Base-by-base conservation (phyloP, 2,797 vertebrate species). In the Sebastes hubbsi region DNA sequence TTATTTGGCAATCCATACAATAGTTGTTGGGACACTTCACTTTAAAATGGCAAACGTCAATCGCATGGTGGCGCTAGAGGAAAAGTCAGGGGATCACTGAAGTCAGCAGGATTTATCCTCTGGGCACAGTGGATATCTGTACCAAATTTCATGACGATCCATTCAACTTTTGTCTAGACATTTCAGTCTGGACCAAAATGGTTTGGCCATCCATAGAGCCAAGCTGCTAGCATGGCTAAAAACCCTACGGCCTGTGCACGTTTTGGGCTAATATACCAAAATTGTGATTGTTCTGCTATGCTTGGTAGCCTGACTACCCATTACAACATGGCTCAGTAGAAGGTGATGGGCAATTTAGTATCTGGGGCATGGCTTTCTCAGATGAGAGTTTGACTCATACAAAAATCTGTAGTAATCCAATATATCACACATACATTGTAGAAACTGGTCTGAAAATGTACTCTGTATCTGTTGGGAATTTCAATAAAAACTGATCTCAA, bases 251-350 rank as follows among this genome's bases (percentile, higher is more conserved):
- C 49, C 36, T 42, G 12, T 32, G n/a, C 24, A 64, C 52, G 12
- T 46, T 14, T 42, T 25, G 13, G 46, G 46, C 46, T 22, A 56
- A 64, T 16, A 68, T 10, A 18, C 9, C 11, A 24, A 24, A 7
- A 18, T 2, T 36, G 25, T 27, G 49, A 16, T n/a, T 55, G 10
- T 22, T 75, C 11, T 42, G 68, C 52, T 27, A 6, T 20, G 16
- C 13, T 6, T 34, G 6, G 25, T 54, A 77, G 65, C 62, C 73
- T 36, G 56, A 82, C 64, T 5, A 72, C 8, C 63, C 67, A 79
- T 80, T 64, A 62, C 38, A 83, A 67, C 83, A 75, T 81, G 79
- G 76, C 83, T 85, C 78, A 77, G 79, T 67, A 75, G 63, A 79
- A 78, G 68, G 32, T 49, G 32, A 82, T 74, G 78, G 70, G 13